Percentiles rank a stretch among this genome's conserved stretches.
Conservation (phyloP, 2,888 invertebrate genomes). For the Drosophila kambysellisi region DNA sequence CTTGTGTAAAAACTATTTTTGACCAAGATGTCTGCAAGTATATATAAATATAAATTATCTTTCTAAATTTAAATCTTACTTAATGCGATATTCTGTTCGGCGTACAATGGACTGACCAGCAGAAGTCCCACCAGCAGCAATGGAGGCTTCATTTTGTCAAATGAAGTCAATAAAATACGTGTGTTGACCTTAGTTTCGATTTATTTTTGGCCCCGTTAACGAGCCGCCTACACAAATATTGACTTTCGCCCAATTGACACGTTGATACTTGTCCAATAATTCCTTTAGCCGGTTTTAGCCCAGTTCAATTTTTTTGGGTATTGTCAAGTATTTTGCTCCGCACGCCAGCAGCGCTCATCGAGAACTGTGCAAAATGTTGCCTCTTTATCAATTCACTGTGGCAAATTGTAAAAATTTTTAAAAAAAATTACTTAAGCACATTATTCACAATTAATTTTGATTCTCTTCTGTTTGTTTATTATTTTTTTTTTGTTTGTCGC, state of each 20-base stretch:
- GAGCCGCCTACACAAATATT: conserved; percentile 62
- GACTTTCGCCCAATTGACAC: conserved; percentile 43
- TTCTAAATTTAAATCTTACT: conserved; percentile 32
- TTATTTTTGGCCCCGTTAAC: conserved; percentile 40
- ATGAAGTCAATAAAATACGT: not conserved
- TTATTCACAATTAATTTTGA: conserved; percentile 38
- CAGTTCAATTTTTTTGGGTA: not conserved
- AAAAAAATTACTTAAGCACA: conserved; percentile 33
- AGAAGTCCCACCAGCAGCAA: conserved; percentile 22
- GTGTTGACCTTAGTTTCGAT: conserved; percentile 8
- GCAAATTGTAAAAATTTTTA: conserved; percentile 38
- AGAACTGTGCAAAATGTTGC: conserved; percentile 53
- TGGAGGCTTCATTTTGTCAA: conserved; percentile 36
- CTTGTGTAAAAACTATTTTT: not conserved
- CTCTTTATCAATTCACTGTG: conserved; percentile 2
- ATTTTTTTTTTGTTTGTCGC: not conserved
- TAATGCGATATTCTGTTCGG: conserved; percentile 24
- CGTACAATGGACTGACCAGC: conserved; percentile 10
- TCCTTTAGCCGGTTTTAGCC: not conserved
- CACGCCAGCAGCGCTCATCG: conserved; percentile 27
- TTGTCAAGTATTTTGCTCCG: conserved; percentile 17
- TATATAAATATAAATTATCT: too few relatives aligned
- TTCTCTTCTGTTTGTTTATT: conserved; percentile 19
- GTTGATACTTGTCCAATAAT: conserved; percentile 6
- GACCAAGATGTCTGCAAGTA: not conserved